Evolutionary conservation across 2,888 invertebrate genomes (phyloP).

Genomic region (Heliconius charithonia): DNA sequence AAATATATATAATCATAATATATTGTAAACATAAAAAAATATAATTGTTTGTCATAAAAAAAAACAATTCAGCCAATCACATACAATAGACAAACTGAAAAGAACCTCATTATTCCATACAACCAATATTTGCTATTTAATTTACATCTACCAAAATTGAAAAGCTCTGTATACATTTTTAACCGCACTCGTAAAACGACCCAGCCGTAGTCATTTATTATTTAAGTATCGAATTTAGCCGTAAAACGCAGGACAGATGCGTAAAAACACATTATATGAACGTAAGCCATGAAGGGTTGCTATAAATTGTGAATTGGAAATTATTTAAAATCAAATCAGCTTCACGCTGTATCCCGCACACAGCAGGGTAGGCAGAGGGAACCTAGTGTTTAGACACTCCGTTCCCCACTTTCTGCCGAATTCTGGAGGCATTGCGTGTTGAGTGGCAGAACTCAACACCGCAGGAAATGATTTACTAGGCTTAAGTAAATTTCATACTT

Average conservation of each 20-base stretch:
- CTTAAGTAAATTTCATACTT: background rate
- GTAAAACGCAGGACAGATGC: conserved; percentile 19
- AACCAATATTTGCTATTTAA: conserved; percentile 32
- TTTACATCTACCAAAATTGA: conserved; percentile 35
- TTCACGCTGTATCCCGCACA: no score
- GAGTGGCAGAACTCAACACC: no score
- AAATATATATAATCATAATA: background rate
- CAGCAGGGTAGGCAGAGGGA: no score
- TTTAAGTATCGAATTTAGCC: conserved; percentile 34
- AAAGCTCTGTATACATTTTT: conserved; percentile 30
- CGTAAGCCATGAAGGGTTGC: conserved; percentile 3
- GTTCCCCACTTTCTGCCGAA: no score
- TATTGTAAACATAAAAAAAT: background rate
- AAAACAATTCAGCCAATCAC: background rate
- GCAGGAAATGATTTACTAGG: background rate
- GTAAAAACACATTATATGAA: conserved; percentile 20
- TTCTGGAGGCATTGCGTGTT: no score
- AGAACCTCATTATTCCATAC: background rate
- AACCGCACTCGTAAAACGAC: conserved; percentile 37
- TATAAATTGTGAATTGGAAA: conserved; percentile 15
- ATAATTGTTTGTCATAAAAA: background rate
- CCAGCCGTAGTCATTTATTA: conserved; percentile 36
- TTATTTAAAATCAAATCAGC: no score
- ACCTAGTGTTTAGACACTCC: no score
- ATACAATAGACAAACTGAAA: background rate